phyloP scores from a whole-genome alignment of 2,888 invertebrate species.

The Eledona agricola region DNA sequence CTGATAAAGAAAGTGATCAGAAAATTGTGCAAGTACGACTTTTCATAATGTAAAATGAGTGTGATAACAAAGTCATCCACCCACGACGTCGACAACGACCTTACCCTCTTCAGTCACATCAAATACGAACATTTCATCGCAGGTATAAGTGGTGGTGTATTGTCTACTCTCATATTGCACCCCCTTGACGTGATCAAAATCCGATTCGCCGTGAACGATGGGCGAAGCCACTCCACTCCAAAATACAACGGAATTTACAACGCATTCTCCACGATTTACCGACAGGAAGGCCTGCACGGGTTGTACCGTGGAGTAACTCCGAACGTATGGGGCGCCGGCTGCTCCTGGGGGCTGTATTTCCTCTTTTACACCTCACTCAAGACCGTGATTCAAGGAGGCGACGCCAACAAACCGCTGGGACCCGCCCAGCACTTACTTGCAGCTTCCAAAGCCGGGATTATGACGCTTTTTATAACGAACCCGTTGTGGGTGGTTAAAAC shows the following conservation, averaged over 20 bases:
- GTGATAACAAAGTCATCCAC: constrained; percentile 5
- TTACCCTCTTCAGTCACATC: constrained; percentile 68
- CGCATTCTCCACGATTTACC: constrained; percentile 85
- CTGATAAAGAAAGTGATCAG: constrained; percentile 13
- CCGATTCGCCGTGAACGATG: constrained; percentile 98
- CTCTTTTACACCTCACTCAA: constrained; percentile 95
- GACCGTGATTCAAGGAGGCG: constrained; percentile 86
- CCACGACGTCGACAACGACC: constrained; percentile 9
- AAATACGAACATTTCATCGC: constrained; percentile 95
- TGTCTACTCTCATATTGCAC: constrained; percentile 91
- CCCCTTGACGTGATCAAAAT: constrained; percentile 98
- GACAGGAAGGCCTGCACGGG: constrained; percentile 85
- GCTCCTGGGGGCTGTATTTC: constrained; percentile 99
- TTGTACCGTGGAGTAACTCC: constrained; percentile 98
- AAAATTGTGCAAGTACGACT: constrained; percentile 59
- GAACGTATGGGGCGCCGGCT: constrained; percentile 95
- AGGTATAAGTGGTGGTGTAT: constrained; percentile 94
- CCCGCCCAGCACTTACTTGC: constrained; percentile 87
- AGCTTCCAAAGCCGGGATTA: constrained; percentile 88
- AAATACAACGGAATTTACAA: constrained; percentile 85
- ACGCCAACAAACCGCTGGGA: constrained; percentile 79
- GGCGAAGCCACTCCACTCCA: constrained; percentile 77
- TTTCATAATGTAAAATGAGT: constrained; percentile 21
- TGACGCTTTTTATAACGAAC: constrained; percentile 92
- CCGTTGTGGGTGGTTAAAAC: constrained; percentile 99